These are phyloP conservation scores for Micromussa lordhowensis DNA, from an alignment of 92 coral and sea anemone genomes.

Conservation along the genomic window DNA sequence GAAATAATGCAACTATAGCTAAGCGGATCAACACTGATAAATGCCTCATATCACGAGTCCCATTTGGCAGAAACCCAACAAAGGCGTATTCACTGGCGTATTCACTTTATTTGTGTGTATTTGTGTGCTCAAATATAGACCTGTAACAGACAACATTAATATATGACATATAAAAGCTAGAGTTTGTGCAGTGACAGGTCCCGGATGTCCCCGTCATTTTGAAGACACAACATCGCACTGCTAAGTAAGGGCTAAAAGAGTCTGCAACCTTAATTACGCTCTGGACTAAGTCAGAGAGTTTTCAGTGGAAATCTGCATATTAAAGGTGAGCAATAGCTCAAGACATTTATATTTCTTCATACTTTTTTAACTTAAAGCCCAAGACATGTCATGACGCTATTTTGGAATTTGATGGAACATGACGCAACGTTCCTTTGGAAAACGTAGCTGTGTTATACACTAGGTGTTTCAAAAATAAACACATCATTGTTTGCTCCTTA, in stretches of 20 bases:
- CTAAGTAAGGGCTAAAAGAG: background rate
- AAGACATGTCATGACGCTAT: background rate
- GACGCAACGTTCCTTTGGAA: background rate
- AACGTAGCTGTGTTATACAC: background rate
- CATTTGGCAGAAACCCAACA: background rate
- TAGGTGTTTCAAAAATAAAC: background rate
- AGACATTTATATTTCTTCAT: background rate
- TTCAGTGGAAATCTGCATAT: background rate
- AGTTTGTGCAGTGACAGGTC: background rate
- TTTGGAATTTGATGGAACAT: background rate
- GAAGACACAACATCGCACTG: background rate
- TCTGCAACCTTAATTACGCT: background rate
- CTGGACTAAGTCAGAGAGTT: background rate
- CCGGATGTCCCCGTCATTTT: conserved; percentile 23
- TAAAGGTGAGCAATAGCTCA: background rate
- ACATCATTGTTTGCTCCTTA: background rate
- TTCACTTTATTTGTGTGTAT: background rate
- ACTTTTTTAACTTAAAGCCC: background rate
- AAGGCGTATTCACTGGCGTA: background rate
- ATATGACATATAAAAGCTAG: background rate
- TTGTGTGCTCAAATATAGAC: background rate
- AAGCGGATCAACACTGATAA: background rate
- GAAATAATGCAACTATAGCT: background rate
- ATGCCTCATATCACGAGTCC: background rate
- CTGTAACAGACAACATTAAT: background rate